Evolutionary conservation across 2,888 invertebrate genomes (phyloP).

Genomic region (Atherix ibis): DNA sequence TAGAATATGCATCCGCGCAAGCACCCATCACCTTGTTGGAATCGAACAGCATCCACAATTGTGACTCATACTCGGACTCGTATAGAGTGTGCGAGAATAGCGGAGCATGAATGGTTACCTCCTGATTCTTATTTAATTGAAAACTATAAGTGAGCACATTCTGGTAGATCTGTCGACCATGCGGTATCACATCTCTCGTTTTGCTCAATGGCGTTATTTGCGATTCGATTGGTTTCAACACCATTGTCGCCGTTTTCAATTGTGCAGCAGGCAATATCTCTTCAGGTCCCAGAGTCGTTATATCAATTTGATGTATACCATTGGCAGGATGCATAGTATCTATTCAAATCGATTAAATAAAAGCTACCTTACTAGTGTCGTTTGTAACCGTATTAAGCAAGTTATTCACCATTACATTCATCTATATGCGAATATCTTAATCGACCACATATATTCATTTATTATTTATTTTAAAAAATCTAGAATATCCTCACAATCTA

Average conservation of each 20-base stretch:
- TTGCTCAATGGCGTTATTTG: constrained; percentile 64
- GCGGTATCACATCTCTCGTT: constrained; percentile 70
- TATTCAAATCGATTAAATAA: constrained; percentile 13
- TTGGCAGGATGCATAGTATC: constrained; percentile 58
- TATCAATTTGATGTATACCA: constrained; percentile 54
- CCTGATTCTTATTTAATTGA: constrained; percentile 63
- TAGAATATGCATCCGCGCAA: constrained; percentile 80
- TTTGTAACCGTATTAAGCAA: no score
- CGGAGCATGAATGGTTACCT: constrained; percentile 64
- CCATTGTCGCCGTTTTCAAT: constrained; percentile 58
- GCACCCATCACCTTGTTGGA: constrained; percentile 71
- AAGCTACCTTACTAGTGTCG: no score
- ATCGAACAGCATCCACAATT: constrained; percentile 94
- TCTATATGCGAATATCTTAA: no score
- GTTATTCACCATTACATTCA: no score
- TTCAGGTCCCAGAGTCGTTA: constrained; percentile 57
- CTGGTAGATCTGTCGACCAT: constrained; percentile 80
- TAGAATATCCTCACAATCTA: no score
- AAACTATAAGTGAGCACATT: constrained; percentile 76
- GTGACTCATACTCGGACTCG: constrained; percentile 90
- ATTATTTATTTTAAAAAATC: no score
- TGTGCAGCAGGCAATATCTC: constrained; percentile 61
- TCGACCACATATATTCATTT: no score
- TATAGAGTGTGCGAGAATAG: constrained; percentile 77
- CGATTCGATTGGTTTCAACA: constrained; percentile 63